phyloP scores from a whole-genome alignment of 2,797 vertebrate genomes.

The Acanthopagrus latus region DNA sequence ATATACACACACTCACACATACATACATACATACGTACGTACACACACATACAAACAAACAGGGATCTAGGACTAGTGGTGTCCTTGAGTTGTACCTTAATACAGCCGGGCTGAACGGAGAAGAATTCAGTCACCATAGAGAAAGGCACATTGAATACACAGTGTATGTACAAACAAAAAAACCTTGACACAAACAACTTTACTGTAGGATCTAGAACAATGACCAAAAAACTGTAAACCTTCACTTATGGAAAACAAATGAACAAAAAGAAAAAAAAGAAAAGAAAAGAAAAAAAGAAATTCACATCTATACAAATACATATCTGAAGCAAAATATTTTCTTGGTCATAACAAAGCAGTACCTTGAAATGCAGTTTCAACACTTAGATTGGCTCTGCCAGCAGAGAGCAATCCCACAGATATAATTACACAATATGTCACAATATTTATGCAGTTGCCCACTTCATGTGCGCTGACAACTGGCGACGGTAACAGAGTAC shows the following conservation, averaged over 20 bases:
- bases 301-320: slow-evolving; percentile 91
- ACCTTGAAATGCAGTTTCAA: slow-evolving; percentile 94
- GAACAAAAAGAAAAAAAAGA: slow-evolving; percentile 68
- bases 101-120: slow-evolving; percentile 78
- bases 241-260: slow-evolving; percentile 92
- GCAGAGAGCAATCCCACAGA: slow-evolving; percentile 95
- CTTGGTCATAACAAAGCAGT: slow-evolving; percentile 96
- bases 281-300: slow-evolving; percentile 68
- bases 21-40: slow-evolving; percentile 22
- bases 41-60: slow-evolving; percentile 29
- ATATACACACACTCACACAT: slow-evolving; percentile 74
- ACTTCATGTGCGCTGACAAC: slow-evolving; percentile 68
- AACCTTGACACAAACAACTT: slow-evolving; percentile 88
- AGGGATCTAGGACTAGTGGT: slow-evolving; percentile 72
- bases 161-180: slow-evolving; percentile 86
- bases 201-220: slow-evolving; percentile 95
- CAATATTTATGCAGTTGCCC: slow-evolving; percentile 81
- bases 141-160: slow-evolving; percentile 91
- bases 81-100: slow-evolving; percentile 86
- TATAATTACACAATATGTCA: slow-evolving; percentile 89
- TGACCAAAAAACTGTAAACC: slow-evolving; percentile 95
- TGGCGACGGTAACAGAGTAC: slow-evolving; percentile 57
- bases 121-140: slow-evolving; percentile 82
- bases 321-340: slow-evolving; percentile 94
- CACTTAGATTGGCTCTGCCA: slow-evolving; percentile 92